A percentile compares a stretch with the other conserved stretches of the same genome.
Evolutionary conservation across 2,888 invertebrate genomes (phyloP).

Genomic region (Nomada fabriciana): DNA sequence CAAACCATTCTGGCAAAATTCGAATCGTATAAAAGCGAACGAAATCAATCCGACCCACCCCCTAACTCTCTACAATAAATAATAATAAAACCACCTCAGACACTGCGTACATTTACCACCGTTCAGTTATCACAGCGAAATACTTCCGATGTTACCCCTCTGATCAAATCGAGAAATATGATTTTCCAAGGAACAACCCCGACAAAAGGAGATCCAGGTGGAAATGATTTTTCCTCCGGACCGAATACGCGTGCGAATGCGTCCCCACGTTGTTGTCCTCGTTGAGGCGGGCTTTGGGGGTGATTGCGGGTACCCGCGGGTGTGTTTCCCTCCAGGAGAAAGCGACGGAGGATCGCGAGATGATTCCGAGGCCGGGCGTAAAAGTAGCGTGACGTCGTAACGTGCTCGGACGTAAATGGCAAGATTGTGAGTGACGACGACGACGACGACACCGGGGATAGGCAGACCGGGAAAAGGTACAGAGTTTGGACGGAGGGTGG

Average conservation of each 20-base stretch:
- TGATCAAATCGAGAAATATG: constrained; percentile 24
- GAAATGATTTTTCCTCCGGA: constrained; percentile 31
- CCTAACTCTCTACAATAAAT: too few species aligned
- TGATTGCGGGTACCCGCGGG: constrained; percentile 28
- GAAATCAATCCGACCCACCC: too few species aligned
- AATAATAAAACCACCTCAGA: too few species aligned
- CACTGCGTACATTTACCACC: too few species aligned
- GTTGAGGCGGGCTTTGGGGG: constrained; percentile 24
- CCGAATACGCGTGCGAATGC: constrained; percentile 10
- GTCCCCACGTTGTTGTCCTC: constrained; percentile 31
- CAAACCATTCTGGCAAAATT: too few species aligned
- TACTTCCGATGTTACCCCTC: too few species aligned
- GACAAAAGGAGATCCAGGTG: constrained; percentile 12
- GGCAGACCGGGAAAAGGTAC: constrained; percentile 41
- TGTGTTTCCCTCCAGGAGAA: constrained; percentile 34
- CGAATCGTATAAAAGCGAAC: too few species aligned
- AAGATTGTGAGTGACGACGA: constrained; percentile 33
- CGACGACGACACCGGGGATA: constrained; percentile 10
- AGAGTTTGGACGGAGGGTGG: constrained; percentile 10
- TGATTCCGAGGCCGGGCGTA: constrained; percentile 42
- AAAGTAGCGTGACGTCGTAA: constrained; percentile 42
- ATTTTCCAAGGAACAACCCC: constrained; percentile 8
- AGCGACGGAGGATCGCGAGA: constrained; percentile 20
- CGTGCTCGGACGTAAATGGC: constrained; percentile 62
- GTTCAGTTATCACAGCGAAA: neutral